These are phyloP conservation scores for Lasioglossum marginatum DNA, from an alignment of 2,888 invertebrate species.

Conservation along the genomic window DNA sequence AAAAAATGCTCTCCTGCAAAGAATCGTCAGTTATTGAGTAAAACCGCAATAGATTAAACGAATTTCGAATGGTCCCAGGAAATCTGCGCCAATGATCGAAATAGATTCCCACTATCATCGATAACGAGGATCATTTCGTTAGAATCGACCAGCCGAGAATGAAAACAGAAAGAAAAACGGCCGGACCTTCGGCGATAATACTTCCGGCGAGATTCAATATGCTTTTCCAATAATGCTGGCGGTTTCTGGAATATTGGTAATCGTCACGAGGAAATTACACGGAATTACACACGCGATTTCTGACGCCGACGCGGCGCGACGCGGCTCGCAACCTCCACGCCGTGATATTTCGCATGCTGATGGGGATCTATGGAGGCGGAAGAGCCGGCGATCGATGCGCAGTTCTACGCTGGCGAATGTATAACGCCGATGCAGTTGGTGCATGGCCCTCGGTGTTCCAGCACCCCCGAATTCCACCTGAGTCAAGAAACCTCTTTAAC, in stretches of 20 bases:
- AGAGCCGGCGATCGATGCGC: conserved; percentile 54
- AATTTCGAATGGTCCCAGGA: too few relatives aligned
- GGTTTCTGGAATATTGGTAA: conserved; percentile 41
- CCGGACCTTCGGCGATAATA: conserved; percentile 8
- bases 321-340: not conserved
- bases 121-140: not conserved
- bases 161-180: not conserved
- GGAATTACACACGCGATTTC: conserved; percentile 39
- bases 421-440: conserved; percentile 14
- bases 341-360: conserved; percentile 39
- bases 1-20: too few relatives aligned
- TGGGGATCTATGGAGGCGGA: conserved; percentile 48
- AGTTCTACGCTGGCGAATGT: conserved; percentile 21
- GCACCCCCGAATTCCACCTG: not conserved
- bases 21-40: too few relatives aligned
- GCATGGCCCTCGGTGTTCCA: not conserved
- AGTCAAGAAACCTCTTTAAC: not conserved
- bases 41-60: too few relatives aligned
- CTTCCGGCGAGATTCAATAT: conserved; percentile 9
- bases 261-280: conserved; percentile 49
- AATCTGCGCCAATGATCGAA: too few relatives aligned
- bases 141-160: not conserved
- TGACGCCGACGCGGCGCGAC: conserved; percentile 38
- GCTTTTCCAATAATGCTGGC: conserved; percentile 23
- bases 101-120: too few relatives aligned